Evolutionary conservation across 2,888 invertebrate genomes (phyloP), one percentile per base, ranked within the genome.

Genomic region (Drosophila diplacantha): DNA sequence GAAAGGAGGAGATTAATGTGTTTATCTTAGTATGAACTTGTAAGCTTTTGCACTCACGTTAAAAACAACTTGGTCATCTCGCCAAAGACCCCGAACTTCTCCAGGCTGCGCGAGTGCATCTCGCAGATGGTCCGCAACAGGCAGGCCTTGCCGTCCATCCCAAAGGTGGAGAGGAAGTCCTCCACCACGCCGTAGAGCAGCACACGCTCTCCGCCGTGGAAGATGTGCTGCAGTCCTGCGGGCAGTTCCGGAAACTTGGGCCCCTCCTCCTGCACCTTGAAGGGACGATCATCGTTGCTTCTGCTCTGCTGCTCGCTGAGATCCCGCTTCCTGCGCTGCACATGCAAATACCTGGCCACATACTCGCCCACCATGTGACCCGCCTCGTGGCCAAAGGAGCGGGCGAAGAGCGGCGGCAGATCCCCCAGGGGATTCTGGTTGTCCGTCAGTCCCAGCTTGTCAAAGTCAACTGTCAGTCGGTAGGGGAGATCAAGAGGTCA

Each of bases 371-470:
- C 69, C 77, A 88, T 76, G 56, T 91, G 90, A 0, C 93, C 93
- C 0, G 94, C 94, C 9, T 93, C 91, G 72, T 92, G 90, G 5
- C 95, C 93, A 91, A 95, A 92, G 5, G 94, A 93, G 67, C 95
- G 89, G 1, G 93, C 93, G 72, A 95, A 90, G 5, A 94, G 89
- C 0, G 94, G 93, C 0, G 95, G 95, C 57, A 95, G 87, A 43
- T 93, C 93, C 16, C 95, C 95, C 82, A 94, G 93, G 0, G 95
- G 95, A 88, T 95, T 95, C 85, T 95, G 94, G 85, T 95, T 95
- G 85, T 95, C 95, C n/a, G 95, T 95, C 75, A 95, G 87, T 14
- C 95, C 95, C 71, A 95, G 88, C 86, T 94, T 94, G 87, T 95
- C 94, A 85, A 95, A 95, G 84, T 95, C 94, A 87, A 95, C 95